Evolutionary conservation across 2,797 vertebrate species (phyloP), one percentile per base, ranked within the genome.

Genomic region (Microtus obscurus): DNA sequence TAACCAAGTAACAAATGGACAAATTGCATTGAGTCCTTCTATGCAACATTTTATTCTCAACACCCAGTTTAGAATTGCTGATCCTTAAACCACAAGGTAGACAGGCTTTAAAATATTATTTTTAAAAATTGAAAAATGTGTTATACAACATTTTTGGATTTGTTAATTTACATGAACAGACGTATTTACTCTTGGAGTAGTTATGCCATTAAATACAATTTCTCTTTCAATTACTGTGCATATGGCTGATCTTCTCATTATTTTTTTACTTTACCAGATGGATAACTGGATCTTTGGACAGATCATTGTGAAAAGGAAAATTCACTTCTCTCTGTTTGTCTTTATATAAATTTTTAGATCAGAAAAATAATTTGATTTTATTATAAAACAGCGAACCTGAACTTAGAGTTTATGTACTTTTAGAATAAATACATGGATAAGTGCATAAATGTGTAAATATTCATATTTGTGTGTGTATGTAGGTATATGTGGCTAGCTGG

Each of bases 401-500:
- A 86, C 13, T 71, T 92, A 17, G 8, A 83, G 4, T 77, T 16
- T 85, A 0, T 1, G 7, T 65, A 40, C 56, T 69, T 29, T 90
- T 10, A 73, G 45, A 69, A 61, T 74, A 9, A 6, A 34, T 45
- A n/a, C 3, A 61, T 27, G 45, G 17, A 10, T 37, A 23, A 23
- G 23, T 61, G 21, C 14, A 82, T 48, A 53, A 82, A 91, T 90
- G 77, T 97, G 1, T 69, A 94, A 77, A 16, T 90, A 56, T 31
- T 31, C 12, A 83, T 43, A 21, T 87, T 92, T n/a, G 4, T 80
- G 5, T 85, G 61, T 51, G 85, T 74, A 80, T 89, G 17, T 13
- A n/a, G 40, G 40, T 43, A 14, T 71, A 3, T 82, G 14, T 81
- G 29, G 53, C 69, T 65, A 53, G 14, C 17, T 92, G 13, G 12